phyloP scores from a whole-genome alignment of 2,797 vertebrate genomes.

The Centropyge bicolor region DNA sequence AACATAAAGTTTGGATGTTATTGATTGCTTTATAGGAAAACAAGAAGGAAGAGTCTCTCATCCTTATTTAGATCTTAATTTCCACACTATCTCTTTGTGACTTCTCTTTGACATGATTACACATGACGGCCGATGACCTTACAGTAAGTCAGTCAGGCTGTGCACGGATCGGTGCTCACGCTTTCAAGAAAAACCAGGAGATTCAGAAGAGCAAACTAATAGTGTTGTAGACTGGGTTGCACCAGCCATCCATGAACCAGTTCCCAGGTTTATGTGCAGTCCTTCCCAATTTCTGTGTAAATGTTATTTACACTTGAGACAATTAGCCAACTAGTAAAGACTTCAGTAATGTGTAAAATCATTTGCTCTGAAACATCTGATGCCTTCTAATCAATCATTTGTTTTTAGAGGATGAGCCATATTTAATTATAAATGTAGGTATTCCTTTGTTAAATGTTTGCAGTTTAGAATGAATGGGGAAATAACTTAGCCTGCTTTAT shows the following conservation, averaged over 20 bases:
- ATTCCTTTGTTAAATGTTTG: too few species aligned
- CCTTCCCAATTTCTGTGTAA: not conserved
- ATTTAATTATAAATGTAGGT: too few species aligned
- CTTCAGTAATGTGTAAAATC: too few species aligned
- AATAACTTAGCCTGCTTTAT: not conserved
- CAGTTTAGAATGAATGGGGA: too few species aligned
- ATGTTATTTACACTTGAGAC: too few species aligned
- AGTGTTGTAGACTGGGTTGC: not conserved
- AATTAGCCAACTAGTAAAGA: not conserved
- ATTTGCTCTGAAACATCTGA: not conserved
- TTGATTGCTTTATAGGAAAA: slow-evolving; percentile 28
- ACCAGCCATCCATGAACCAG: slow-evolving; percentile 9
- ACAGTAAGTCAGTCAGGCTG: slow-evolving; percentile 11
- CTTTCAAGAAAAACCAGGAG: slow-evolving; percentile 28
- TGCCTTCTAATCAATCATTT: not conserved
- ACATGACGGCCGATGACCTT: slow-evolving; percentile 40
- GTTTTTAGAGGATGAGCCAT: too few species aligned
- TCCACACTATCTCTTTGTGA: slow-evolving; percentile 1
- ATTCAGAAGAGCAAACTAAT: not conserved
- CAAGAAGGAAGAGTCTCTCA: not conserved
- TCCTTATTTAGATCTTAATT: not conserved
- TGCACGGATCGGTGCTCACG: not conserved
- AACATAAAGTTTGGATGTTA: slow-evolving; percentile 11
- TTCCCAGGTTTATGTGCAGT: not conserved
- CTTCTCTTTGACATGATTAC: slow-evolving; percentile 42